Evolutionary conservation across 2,113 vertebrate species (phyloP).

Genomic region (Macrotis lagotis): DNA sequence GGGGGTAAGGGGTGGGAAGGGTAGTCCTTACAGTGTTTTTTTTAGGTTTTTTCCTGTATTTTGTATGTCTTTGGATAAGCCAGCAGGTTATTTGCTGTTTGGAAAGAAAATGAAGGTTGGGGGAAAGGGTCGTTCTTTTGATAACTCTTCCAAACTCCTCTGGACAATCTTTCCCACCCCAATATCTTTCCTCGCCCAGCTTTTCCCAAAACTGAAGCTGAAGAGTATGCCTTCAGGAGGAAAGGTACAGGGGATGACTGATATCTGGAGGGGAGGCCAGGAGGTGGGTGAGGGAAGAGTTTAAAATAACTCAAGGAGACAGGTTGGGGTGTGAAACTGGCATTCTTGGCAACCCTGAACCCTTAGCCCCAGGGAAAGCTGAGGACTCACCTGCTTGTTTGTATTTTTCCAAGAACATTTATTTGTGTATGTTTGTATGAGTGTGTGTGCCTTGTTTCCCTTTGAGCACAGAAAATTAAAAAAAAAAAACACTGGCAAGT

Average conservation of each 20-base stretch:
- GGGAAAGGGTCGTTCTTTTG: not conserved
- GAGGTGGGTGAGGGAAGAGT: not conserved
- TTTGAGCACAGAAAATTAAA: slow-evolving; percentile 68
- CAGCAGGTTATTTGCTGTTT: not conserved
- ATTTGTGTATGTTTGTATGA: not conserved
- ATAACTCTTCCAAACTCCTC: not conserved
- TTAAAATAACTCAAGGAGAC: slow-evolving; percentile 59
- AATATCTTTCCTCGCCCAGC: slow-evolving; percentile 17
- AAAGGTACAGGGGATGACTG: not conserved
- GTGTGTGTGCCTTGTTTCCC: slow-evolving; percentile 62
- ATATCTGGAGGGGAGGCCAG: not conserved
- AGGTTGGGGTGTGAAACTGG: slow-evolving; percentile 53
- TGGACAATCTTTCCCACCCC: not conserved
- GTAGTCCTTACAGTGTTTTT: slow-evolving; percentile 59
- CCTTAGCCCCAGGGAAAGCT: slow-evolving; percentile 69
- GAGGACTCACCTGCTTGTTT: slow-evolving; percentile 75
- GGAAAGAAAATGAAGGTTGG: not conserved
- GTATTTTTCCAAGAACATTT: slow-evolving; percentile 75
- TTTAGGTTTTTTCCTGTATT: slow-evolving; percentile 51
- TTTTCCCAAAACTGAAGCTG: slow-evolving; percentile 45
- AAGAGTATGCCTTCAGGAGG: not conserved
- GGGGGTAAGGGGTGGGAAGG: not conserved
- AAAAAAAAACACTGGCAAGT: slow-evolving; percentile 22
- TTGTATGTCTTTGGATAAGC: not conserved
- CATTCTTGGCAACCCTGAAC: slow-evolving; percentile 69